Conservation (phyloP, 2,797 vertebrate genomes). For the Orientallactaga sibirica region DNA sequence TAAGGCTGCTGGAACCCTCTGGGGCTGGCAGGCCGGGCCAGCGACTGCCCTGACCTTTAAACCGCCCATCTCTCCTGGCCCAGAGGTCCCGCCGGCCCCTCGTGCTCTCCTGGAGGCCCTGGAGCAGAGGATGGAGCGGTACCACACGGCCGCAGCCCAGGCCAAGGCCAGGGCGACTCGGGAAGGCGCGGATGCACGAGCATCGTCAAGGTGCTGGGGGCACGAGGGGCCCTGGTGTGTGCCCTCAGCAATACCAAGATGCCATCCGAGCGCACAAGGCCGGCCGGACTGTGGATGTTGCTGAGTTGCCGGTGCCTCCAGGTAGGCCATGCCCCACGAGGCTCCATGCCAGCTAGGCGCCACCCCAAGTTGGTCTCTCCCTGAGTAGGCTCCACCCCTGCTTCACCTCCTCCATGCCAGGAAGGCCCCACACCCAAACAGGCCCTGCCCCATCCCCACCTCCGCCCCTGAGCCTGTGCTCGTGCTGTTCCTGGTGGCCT, state of each 20-base stretch:
- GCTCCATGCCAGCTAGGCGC: not conserved
- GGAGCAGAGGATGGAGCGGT: conserved; percentile 95
- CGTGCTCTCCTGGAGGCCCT: conserved; percentile 91
- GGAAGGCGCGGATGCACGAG: conserved; percentile 96
- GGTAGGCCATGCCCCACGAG: not conserved
- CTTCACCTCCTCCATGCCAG: too few species aligned
- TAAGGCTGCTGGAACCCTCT: not conserved
- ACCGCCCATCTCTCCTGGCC: not conserved
- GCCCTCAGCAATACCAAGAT: conserved; percentile 95
- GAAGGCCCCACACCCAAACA: accelerated
- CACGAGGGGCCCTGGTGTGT: not conserved
- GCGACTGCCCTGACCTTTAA: not conserved
- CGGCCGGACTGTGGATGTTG: conserved; percentile 90
- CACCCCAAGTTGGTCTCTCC: not conserved
- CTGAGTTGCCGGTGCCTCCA: conserved; percentile 93
- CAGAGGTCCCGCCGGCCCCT: conserved; percentile 88
- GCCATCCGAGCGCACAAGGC: conserved; percentile 93
- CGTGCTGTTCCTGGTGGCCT: not conserved
- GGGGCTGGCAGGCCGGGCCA: not conserved
- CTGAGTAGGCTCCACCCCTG: not conserved
- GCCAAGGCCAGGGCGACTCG: conserved; percentile 94
- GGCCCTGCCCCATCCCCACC: too few species aligned
- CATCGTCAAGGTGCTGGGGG: conserved; percentile 93
- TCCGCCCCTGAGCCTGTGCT: not conserved
- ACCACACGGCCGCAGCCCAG: conserved; percentile 91